A percentile compares a stretch with the other conserved stretches of the same genome.
These are phyloP conservation scores for Tachuris rubrigastra DNA, from an alignment of 2,113 vertebrate species.

Conservation along the genomic window DNA sequence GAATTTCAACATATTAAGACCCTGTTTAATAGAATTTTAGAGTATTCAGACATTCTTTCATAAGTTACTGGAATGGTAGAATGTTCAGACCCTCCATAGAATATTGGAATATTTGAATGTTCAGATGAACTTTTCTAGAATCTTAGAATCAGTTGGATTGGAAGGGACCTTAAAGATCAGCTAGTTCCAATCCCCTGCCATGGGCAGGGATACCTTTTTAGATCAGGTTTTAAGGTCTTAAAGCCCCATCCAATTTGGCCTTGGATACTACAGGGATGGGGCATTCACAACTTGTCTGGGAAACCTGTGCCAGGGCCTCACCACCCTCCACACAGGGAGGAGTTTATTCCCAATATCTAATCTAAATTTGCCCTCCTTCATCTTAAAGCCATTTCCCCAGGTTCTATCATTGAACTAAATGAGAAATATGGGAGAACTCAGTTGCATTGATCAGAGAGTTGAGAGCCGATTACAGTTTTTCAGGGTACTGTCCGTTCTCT, in stretches of 20 bases:
- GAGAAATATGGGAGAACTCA: background rate
- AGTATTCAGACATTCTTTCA: too few species aligned
- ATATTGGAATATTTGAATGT: background rate
- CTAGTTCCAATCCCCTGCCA: background rate
- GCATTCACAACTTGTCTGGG: background rate
- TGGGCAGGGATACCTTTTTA: background rate
- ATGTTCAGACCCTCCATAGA: background rate
- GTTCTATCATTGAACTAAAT: background rate
- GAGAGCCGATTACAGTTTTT: background rate
- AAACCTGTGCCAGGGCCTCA: background rate
- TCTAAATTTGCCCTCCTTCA: background rate
- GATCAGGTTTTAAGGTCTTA: background rate
- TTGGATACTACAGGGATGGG: background rate
- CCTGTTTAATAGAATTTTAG: background rate
- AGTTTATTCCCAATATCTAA: background rate
- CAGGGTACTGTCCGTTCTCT: background rate
- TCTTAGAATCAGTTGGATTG: background rate
- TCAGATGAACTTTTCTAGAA: background rate
- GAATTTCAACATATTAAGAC: background rate
- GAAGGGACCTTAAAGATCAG: background rate
- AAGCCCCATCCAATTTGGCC: background rate
- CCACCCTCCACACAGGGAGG: background rate
- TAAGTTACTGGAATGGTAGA: background rate
- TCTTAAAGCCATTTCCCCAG: background rate
- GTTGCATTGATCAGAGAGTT: background rate